These are phyloP conservation scores for Pelmatolapia mariae DNA, from an alignment of 2,113 vertebrate species.

Conservation along the genomic window DNA sequence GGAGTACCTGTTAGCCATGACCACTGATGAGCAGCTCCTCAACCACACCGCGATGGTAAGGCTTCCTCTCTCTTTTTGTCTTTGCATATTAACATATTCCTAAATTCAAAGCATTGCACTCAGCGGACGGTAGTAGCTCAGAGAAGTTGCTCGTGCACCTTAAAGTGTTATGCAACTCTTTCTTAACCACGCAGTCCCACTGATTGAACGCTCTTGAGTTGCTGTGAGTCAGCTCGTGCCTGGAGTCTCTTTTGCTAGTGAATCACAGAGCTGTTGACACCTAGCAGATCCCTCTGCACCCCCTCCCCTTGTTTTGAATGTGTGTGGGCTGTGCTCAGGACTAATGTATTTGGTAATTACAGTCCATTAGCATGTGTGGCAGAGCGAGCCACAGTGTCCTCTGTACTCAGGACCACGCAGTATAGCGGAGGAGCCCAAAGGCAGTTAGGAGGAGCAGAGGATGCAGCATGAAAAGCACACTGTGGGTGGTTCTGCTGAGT, in stretches of 20 bases:
- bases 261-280: slow-evolving; percentile 53
- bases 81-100: neutral
- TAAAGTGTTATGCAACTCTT: neutral
- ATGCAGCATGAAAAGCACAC: neutral
- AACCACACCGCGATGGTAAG: slow-evolving; percentile 87
- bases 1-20: slow-evolving; percentile 92
- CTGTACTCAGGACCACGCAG: neutral
- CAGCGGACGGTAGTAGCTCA: neutral
- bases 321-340: slow-evolving; percentile 52
- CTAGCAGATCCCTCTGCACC: slow-evolving; percentile 4
- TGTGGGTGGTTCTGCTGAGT: slow-evolving; percentile 42
- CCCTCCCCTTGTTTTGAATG: slow-evolving; percentile 24
- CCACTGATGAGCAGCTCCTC: slow-evolving; percentile 89
- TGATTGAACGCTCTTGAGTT: neutral
- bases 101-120: neutral
- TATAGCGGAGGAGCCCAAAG: slow-evolving; percentile 4
- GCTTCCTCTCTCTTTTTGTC: neutral
- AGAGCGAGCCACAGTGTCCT: slow-evolving; percentile 7
- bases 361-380: slow-evolving; percentile 50
- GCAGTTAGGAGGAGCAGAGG: slow-evolving; percentile 26
- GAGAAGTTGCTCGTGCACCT: neutral
- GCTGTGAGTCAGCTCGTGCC: slow-evolving; percentile 35
- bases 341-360: slow-evolving; percentile 68
- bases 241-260: slow-evolving; percentile 10
- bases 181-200: neutral